Percentiles rank a stretch among this genome's conserved stretches.
Evolutionary conservation across 2,797 vertebrate genomes (phyloP).

Genomic region (Microchirus variegatus): DNA sequence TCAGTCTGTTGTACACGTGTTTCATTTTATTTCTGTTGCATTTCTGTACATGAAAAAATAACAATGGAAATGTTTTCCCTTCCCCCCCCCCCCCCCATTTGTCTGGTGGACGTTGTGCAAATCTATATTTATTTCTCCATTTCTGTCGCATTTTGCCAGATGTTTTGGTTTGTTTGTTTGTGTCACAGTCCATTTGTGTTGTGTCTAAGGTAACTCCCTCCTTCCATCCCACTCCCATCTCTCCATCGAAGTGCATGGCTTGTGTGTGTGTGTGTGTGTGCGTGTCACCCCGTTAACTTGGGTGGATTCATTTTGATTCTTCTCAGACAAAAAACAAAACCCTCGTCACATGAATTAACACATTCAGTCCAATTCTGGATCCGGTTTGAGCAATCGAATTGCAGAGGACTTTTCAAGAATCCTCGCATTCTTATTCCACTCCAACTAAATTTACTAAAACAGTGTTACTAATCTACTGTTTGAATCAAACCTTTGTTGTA

Average conservation of each 20-base stretch:
- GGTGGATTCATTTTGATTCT: constrained; percentile 80
- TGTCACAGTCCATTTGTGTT: constrained; percentile 53
- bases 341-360: constrained; percentile 71
- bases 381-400: constrained; percentile 80
- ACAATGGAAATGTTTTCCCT: constrained; percentile 31
- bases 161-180: constrained; percentile 6
- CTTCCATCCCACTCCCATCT: constrained; percentile 3
- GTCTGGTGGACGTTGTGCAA: constrained; percentile 59
- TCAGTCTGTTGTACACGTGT: constrained; percentile 66
- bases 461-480: constrained; percentile 83
- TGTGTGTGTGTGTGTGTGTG: constrained; percentile 51
- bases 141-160: constrained; percentile 60
- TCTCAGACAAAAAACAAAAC: constrained; percentile 74
- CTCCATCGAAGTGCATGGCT: constrained; percentile 77
- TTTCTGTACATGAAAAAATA: constrained; percentile 25
- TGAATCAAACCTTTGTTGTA: constrained; percentile 85
- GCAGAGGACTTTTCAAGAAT: constrained; percentile 80
- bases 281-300: constrained; percentile 70
- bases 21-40: constrained; percentile 44
- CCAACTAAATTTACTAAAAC: constrained; percentile 80
- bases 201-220: constrained; percentile 41
- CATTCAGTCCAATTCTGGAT: constrained; percentile 74
- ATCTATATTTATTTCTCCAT: constrained; percentile 25
- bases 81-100: constrained; percentile 28
- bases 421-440: constrained; percentile 60